A percentile compares a stretch with the other conserved stretches of the same genome.
These are phyloP conservation scores for Lordiphosa collinella DNA, from an alignment of 1,140 invertebrate species.

Conservation along the genomic window DNA sequence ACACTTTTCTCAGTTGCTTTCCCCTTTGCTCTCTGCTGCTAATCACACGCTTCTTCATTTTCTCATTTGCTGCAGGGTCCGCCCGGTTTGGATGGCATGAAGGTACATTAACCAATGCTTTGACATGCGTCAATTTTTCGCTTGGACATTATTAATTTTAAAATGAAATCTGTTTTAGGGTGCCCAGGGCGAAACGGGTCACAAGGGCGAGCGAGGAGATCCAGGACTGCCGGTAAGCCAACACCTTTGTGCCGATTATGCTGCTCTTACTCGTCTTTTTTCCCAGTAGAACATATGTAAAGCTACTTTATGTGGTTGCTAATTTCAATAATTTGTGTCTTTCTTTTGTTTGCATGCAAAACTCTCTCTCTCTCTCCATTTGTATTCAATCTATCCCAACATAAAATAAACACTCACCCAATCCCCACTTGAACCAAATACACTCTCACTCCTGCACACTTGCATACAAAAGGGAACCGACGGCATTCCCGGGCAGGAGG, in stretches of 20 bases:
- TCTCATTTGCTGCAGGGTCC: conserved; percentile 82
- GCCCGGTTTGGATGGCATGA: conserved; percentile 87
- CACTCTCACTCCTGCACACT: conserved; percentile 5
- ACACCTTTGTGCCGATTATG: not conserved
- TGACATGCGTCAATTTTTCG: conserved; percentile 4
- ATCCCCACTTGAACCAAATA: conserved; percentile 4
- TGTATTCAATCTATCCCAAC: conserved; percentile 26
- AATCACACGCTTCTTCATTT: conserved; percentile 38
- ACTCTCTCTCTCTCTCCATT: conserved; percentile 29
- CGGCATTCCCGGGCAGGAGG: conserved; percentile 94
- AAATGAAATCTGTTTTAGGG: conserved; percentile 82
- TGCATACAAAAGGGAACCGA: conserved; percentile 88
- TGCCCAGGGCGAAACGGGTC: conserved; percentile 93
- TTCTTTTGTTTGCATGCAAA: conserved; percentile 59
- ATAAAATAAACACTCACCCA: conserved; percentile 8
- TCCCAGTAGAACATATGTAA: conserved; percentile 16
- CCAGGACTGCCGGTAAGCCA: conserved; percentile 92
- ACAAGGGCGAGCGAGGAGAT: conserved; percentile 94
- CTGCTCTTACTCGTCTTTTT: not conserved
- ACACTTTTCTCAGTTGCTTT: not conserved
- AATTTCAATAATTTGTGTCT: conserved; percentile 70
- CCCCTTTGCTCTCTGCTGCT: conserved; percentile 18
- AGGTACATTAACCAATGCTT: conserved; percentile 80
- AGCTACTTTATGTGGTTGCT: conserved; percentile 58
- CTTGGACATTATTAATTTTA: conserved; percentile 15